Evolutionary conservation across 2,113 vertebrate genomes (phyloP).

Genomic region (Chloebia gouldiae): DNA sequence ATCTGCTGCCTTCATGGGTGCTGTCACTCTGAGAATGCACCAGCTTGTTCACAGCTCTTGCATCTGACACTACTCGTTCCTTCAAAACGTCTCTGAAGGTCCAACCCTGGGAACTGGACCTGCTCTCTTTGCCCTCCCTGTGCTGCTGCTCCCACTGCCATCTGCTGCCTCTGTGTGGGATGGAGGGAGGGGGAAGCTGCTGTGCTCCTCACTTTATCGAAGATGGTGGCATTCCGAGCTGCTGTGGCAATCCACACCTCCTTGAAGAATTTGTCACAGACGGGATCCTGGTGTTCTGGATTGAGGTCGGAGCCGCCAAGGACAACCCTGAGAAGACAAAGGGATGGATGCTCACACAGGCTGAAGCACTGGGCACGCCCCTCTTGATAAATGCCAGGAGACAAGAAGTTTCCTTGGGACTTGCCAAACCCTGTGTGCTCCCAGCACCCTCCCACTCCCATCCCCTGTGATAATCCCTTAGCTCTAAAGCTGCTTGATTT

Average conservation of each 20-base stretch:
- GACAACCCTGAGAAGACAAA: slow-evolving; percentile 77
- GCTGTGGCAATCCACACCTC: slow-evolving; percentile 91
- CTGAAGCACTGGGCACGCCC: neutral
- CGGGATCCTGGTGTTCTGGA: slow-evolving; percentile 86
- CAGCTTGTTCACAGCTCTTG: neutral
- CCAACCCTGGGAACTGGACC: neutral
- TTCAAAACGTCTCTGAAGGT: neutral
- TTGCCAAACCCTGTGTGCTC: neutral
- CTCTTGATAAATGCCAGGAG: neutral
- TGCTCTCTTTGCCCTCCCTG: neutral
- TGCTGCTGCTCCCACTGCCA: neutral
- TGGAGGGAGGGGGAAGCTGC: neutral
- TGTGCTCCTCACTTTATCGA: slow-evolving; percentile 79
- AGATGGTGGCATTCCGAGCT: slow-evolving; percentile 91
- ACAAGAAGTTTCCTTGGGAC: neutral
- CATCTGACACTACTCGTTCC: neutral
- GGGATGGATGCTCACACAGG: neutral
- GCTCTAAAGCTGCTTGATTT: neutral
- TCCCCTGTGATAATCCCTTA: neutral
- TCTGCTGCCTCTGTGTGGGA: neutral
- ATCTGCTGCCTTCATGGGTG: neutral
- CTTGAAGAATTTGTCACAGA: slow-evolving; percentile 96
- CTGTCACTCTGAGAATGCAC: neutral
- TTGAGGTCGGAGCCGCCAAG: slow-evolving; percentile 81
- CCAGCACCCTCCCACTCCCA: neutral